Base-by-base conservation (phyloP, 2,797 vertebrate species). In the Sebastes oblongus region DNA sequence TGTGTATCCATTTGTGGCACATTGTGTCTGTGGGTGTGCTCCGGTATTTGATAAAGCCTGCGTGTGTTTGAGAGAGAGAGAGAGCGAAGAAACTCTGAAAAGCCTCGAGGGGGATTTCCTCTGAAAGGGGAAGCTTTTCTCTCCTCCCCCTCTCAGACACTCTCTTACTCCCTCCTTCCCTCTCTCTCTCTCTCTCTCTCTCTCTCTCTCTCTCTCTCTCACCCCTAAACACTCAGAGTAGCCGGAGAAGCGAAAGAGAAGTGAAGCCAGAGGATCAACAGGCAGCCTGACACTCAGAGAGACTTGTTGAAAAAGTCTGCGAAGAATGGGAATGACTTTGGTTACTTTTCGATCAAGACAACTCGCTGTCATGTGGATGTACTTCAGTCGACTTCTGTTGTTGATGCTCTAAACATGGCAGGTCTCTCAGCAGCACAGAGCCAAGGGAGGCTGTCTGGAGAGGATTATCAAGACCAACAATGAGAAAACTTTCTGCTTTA, bases 81-180 rank as follows among this genome's bases (percentile, higher is more conserved):
- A 89, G 89, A 87, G 81, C 13, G 67, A 82, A 91, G 90, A 91
- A 92, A 93, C 72, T 91, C 88, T 93, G 89, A 95, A 95, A 94
- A 94, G 93, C 91, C 93, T 95, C n/a, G 81, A 94, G 94, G 95
- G 96, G 94, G 95, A 95, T 96, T 96, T 96, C 95, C 96, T 95
- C 93, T 92, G 90, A 95, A 95, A 96, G 92, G 87, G 92, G 95
- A 94, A 92, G 93, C 88, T 90, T 87, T 90, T 89, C 92, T 89
- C 92, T 91, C 92, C 92, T 89, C 90, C 90, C 87, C 90, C 87
- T 88, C 72, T 77, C 83, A 81, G 76, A 73, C 80, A 46, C 78
- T 79, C 80, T 76, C 61, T 68, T 67, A 22, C 70, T 87, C 88
- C 52, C 77, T 78, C 72, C 42, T 42, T 76, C 77, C 3, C 32